Conservation (phyloP, 2,888 invertebrate genomes). For the Stenotaenia linearis region DNA sequence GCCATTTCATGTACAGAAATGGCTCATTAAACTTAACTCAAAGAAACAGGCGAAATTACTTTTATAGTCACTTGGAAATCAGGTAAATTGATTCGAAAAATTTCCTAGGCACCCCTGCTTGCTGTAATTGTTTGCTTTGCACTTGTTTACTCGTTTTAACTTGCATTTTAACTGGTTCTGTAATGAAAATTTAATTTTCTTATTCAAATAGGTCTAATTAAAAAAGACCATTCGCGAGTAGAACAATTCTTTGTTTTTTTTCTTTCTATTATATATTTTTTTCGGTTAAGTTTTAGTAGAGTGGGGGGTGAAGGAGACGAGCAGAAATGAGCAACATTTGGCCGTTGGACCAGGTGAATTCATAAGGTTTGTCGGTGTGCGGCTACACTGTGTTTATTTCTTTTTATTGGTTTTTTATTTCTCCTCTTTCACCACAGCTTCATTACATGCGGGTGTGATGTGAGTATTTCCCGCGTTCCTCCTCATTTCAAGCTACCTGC, state of each 20-base stretch:
- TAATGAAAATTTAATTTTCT: background rate
- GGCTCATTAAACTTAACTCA: background rate
- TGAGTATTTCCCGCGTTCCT: slow-evolving; percentile 8
- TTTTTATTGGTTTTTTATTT: slow-evolving; percentile 19
- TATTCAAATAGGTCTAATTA: background rate
- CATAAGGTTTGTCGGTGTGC: background rate
- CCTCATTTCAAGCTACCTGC: background rate
- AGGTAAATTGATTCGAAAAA: background rate
- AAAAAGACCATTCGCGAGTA: background rate
- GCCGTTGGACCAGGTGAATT: background rate
- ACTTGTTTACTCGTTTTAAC: background rate
- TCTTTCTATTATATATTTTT: background rate
- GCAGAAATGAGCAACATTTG: background rate
- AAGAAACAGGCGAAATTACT: background rate
- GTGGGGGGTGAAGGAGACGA: background rate
- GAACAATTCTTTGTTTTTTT: too few relatives aligned
- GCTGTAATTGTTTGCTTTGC: background rate
- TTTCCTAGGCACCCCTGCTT: background rate
- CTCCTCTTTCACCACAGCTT: slow-evolving; percentile 6
- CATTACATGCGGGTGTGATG: slow-evolving; percentile 19
- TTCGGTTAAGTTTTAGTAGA: background rate
- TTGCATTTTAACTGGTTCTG: background rate
- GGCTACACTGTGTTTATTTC: slow-evolving; percentile 12
- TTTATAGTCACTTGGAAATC: background rate
- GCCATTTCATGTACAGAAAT: background rate